A percentile compares a stretch with the other conserved stretches of the same genome.
These are phyloP conservation scores for Silurus asotus DNA, from an alignment of 2,113 vertebrate species.

Conservation along the genomic window DNA sequence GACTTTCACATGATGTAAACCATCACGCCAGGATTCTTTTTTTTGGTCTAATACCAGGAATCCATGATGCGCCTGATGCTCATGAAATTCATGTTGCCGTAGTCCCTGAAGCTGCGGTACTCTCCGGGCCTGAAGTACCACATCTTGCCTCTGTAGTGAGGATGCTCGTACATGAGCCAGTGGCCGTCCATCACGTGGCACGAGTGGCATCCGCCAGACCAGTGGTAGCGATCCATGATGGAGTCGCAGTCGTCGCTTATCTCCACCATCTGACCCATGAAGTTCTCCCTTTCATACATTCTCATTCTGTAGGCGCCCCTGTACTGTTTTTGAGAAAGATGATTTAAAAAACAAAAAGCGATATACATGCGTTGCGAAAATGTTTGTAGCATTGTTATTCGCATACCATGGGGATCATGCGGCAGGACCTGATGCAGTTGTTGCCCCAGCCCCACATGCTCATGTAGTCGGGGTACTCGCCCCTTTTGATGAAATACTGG, in stretches of 20 bases:
- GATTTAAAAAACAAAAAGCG: neutral
- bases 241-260: neutral
- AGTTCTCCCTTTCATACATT: slow-evolving; percentile 24
- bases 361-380: neutral
- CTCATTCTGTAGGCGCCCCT: slow-evolving; percentile 1
- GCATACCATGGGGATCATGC: slow-evolving; percentile 64
- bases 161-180: slow-evolving; percentile 61
- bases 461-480: slow-evolving; percentile 59
- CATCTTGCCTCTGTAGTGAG: slow-evolving; percentile 57
- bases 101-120: slow-evolving; percentile 55
- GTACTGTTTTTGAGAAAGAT: slow-evolving; percentile 13
- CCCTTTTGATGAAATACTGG: slow-evolving; percentile 55
- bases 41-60: slow-evolving; percentile 27
- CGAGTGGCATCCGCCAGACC: slow-evolving; percentile 54
- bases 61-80: slow-evolving; percentile 34
- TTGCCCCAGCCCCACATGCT: slow-evolving; percentile 63
- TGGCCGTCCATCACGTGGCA: slow-evolving; percentile 64
- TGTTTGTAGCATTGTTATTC: neutral
- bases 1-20: slow-evolving; percentile 1
- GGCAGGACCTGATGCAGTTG: slow-evolving; percentile 65
- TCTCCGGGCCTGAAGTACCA: slow-evolving; percentile 56
- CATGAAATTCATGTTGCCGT: slow-evolving; percentile 15
- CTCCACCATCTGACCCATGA: slow-evolving; percentile 14
- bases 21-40: neutral
- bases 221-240: slow-evolving; percentile 5